Base-by-base conservation (phyloP, 2,888 invertebrate genomes). In the Cryptocephalus moraei region DNA sequence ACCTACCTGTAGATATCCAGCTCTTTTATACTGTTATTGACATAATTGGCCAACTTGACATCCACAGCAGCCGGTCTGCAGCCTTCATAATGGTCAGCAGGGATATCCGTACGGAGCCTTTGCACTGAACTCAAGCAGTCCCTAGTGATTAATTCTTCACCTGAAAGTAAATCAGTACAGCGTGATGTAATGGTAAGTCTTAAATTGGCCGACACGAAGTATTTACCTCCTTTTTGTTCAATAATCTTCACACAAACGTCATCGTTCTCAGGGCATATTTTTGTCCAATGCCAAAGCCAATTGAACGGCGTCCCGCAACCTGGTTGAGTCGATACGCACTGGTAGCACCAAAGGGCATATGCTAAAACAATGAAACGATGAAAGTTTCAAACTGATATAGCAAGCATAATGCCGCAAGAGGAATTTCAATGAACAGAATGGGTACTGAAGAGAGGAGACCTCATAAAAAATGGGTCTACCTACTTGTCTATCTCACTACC, bases 1-100 rank as follows among this genome's bases (percentile, higher is more conserved):
- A 14, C 48, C 57, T 70, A 84, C 85, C 82, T 81, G 65, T 83
- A 84, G 32, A 91, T 80, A 65, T 93, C 92, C 44, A 90, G 74
- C 66, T 93, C 88, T 58, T 84, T 83, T 41, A 91, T 86, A 2
- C 82, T 80, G 65, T 91, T 91, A 64, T 91, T 91, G 0, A 91
- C 91, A 68, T 91, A 92, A 66, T 92, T 82, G 0, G 82, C 91
- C 50, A 92, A 69, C 57, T 81, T 83, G 1, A 84, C 76, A 69
- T 92, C 90, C 58, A 78, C 78, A 0, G 89, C 84, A 22, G 90
- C 86, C 8, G 82, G 77, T 46, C 91, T 76, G 61, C 92, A 93
- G 0, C 93, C 93, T 71, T 93, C 92, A 65, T 92, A 93, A 49
- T 84, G 86, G 66, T 93, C 92, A 0, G 91, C 89, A 8, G 92